A percentile compares a stretch with the other conserved stretches of the same genome.
Evolutionary conservation across 2,797 vertebrate genomes (phyloP).

Genomic region (Valencia hispanica): DNA sequence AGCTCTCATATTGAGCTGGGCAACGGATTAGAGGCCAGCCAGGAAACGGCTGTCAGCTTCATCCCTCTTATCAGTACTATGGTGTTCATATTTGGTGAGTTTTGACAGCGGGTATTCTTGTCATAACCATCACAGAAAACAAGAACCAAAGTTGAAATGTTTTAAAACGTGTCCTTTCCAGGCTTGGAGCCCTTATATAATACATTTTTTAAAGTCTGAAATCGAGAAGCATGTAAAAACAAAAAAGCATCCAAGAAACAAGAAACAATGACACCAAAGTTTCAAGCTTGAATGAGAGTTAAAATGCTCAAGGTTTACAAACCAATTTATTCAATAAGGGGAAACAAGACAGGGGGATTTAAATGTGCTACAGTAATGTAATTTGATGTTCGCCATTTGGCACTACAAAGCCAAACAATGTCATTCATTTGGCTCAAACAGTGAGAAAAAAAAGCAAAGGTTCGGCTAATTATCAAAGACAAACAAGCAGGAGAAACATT

Average conservation of each 20-base stretch:
- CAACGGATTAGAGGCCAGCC: constrained; percentile 36
- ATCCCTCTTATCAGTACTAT: constrained; percentile 90
- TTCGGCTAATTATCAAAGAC: neutral
- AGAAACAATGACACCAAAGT: neutral
- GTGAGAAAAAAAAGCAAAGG: neutral
- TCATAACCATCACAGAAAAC: neutral
- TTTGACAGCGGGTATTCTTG: neutral
- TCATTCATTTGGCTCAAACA: neutral
- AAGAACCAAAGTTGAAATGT: neutral
- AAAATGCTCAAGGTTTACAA: neutral
- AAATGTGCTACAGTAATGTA: neutral
- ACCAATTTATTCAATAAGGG: neutral
- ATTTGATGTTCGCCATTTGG: neutral
- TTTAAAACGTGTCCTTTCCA: neutral
- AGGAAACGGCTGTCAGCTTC: constrained; percentile 56
- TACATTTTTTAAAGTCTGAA: neutral
- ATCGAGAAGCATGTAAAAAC: neutral
- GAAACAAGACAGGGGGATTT: neutral
- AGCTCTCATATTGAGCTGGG: constrained; percentile 17
- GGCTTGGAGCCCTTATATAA: neutral
- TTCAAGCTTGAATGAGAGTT: neutral
- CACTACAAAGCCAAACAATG: neutral
- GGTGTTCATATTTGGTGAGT: constrained; percentile 92
- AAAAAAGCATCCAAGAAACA: neutral
- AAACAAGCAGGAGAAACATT: neutral